Conservation (phyloP, 2,797 vertebrate species). For the Enoplosus armatus region DNA sequence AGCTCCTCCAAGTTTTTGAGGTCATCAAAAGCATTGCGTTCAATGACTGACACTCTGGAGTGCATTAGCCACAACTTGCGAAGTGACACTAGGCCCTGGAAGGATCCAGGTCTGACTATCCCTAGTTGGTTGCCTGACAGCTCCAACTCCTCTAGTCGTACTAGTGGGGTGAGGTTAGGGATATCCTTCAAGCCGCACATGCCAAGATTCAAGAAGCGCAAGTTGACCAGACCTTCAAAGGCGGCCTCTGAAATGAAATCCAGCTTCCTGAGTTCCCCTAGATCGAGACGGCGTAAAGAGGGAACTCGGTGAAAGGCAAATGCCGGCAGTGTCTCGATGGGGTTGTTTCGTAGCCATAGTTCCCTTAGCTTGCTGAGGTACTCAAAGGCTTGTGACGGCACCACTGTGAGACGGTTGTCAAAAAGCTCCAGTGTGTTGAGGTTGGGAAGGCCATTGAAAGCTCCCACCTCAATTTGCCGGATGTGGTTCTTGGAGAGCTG, state of each 20-base stretch:
- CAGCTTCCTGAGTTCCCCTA: constrained; percentile 94
- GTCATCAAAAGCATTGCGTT: constrained; percentile 97
- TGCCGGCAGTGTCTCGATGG: constrained; percentile 96
- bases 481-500: constrained; percentile 97
- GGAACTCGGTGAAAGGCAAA: constrained; percentile 97
- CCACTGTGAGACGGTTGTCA: constrained; percentile 95
- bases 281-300: constrained; percentile 92
- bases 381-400: constrained; percentile 97
- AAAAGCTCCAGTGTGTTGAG: constrained; percentile 98
- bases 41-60: constrained; percentile 93
- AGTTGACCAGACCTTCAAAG: constrained; percentile 95
- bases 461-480: constrained; percentile 95
- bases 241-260: constrained; percentile 98
- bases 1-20: constrained; percentile 96
- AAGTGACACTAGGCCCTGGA: constrained; percentile 93
- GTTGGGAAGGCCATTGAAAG: constrained; percentile 97
- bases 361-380: constrained; percentile 97
- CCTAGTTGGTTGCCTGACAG: constrained; percentile 95
- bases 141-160: constrained; percentile 94
- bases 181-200: constrained; percentile 98
- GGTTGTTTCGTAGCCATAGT: constrained; percentile 97
- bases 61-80: constrained; percentile 98
- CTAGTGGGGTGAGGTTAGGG: constrained; percentile 93
- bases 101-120: constrained; percentile 92
- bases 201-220: constrained; percentile 96